Evolutionary conservation across 2,888 invertebrate species (phyloP), one percentile per base, ranked within the genome.

Genomic region (Himalopsyche kuldschensis): DNA sequence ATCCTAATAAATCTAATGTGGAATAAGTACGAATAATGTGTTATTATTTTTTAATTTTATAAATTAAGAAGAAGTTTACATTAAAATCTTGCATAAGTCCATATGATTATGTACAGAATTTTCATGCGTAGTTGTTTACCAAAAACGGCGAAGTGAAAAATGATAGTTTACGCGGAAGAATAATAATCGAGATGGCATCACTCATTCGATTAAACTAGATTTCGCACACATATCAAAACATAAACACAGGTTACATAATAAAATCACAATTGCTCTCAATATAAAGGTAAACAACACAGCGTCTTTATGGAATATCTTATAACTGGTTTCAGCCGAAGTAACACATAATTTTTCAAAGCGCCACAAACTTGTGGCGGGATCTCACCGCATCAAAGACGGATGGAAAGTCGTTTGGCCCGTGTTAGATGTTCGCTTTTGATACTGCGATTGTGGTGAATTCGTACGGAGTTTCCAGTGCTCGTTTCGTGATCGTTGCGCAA

Each of bases 401-500:
- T 20, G n/a, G 8, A 27, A 20, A 27, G 8, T 1, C 6, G 20
- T 27, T 15, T 15, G 27, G 30, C 0, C 11, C 30, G 6, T 30
- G 69, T 30, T 11, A 69, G 69, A 69, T 27, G 20, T 24, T 11
- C 5, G 4, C 24, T 20, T 69, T 27, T 69, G 69, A 27, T 69
- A 15, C 69, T 69, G 69, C 5, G 30, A 27, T 30, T 27, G 30
- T 15, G 69, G 27, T 69, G 69, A 69, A 55, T 69, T 69, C 27
- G 69, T 69, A 69, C 27, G 69, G 69, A 69, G 27, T 69, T 69
- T 27, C 69, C 30, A 69, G 27, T 27, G 27, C 69, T 27, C 69
- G 69, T 46, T 46, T 80, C 80, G 80, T 76, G 80, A 27, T 46
- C 75, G 78, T 82, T 82, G 82, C 82, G 82, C 75, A 82, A 82